A percentile compares a stretch with the other conserved stretches of the same genome.
Conservation (phyloP, 1,140 invertebrate species). For the Dreissena rostriformis region DNA sequence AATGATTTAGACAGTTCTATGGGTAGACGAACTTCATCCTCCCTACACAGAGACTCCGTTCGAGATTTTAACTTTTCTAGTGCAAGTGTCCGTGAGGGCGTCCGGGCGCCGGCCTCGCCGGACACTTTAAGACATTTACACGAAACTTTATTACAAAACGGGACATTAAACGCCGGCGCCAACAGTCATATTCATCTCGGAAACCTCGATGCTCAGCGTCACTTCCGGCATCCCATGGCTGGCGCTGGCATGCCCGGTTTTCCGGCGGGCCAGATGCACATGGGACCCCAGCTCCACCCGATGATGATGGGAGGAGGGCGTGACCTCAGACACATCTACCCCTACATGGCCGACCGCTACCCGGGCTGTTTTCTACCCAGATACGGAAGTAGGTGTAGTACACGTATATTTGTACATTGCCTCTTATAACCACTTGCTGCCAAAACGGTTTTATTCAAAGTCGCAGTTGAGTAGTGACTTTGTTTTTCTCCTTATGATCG, state of each 20-base stretch:
- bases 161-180: neutral
- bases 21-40: slow-evolving; percentile 11
- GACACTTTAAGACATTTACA: slow-evolving; percentile 52
- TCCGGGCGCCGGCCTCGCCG: slow-evolving; percentile 25
- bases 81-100: slow-evolving; percentile 36
- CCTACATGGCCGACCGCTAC: slow-evolving; percentile 48
- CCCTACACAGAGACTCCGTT: slow-evolving; percentile 40
- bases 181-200: slow-evolving; percentile 14
- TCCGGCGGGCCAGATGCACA: slow-evolving; percentile 27
- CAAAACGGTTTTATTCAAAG: too few species aligned
- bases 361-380: slow-evolving; percentile 50
- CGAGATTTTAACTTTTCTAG: slow-evolving; percentile 53
- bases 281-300: slow-evolving; percentile 39
- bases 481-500: too few species aligned
- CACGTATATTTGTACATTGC: too few species aligned
- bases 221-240: slow-evolving; percentile 40
- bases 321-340: slow-evolving; percentile 51
- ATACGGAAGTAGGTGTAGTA: slow-evolving; percentile 47
- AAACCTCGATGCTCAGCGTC: slow-evolving; percentile 30
- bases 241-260: slow-evolving; percentile 19
- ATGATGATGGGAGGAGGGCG: slow-evolving; percentile 43
- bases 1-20: slow-evolving; percentile 37
- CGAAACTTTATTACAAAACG: slow-evolving; percentile 38
- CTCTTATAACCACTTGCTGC: too few species aligned
- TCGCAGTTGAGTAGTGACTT: too few species aligned